Percentiles rank a stretch among this genome's conserved stretches.
These are phyloP conservation scores for Allacma fusca DNA, from an alignment of 2,888 invertebrate species.

Conservation along the genomic window DNA sequence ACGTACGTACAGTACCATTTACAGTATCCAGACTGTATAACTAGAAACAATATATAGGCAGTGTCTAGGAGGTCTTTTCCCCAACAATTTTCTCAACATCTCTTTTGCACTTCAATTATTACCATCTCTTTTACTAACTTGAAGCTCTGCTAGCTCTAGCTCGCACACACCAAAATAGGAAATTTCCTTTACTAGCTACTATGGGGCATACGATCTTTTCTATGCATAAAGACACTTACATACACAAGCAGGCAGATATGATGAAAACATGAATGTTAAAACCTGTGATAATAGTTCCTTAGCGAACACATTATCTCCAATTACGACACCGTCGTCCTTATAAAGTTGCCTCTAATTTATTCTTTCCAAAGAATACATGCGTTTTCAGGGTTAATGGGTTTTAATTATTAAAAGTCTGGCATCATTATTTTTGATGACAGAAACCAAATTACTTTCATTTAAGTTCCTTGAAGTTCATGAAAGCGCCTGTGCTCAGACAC, in stretches of 20 bases:
- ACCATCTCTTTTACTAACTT: neutral
- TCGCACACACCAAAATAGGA: neutral
- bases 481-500: neutral
- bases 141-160: neutral
- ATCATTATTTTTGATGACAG: constrained; percentile 27
- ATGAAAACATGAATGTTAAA: constrained; percentile 54
- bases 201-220: too few species aligned
- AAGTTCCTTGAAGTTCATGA: neutral
- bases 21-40: too few species aligned
- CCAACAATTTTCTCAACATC: neutral
- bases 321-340: constrained; percentile 45
- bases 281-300: constrained; percentile 49
- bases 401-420: constrained; percentile 37
- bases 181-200: too few species aligned
- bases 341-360: constrained; percentile 38
- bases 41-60: too few species aligned
- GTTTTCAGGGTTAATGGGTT: constrained; percentile 33
- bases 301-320: constrained; percentile 57
- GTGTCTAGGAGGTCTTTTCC: too few species aligned
- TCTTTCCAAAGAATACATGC: constrained; percentile 14
- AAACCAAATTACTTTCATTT: neutral
- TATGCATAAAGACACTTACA: neutral
- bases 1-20: neutral
- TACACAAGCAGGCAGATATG: constrained; percentile 24
- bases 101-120: constrained; percentile 23